Evolutionary conservation across 2,113 vertebrate genomes (phyloP), one percentile per base, ranked within the genome.

Genomic region (Takifugu bimaculatus): DNA sequence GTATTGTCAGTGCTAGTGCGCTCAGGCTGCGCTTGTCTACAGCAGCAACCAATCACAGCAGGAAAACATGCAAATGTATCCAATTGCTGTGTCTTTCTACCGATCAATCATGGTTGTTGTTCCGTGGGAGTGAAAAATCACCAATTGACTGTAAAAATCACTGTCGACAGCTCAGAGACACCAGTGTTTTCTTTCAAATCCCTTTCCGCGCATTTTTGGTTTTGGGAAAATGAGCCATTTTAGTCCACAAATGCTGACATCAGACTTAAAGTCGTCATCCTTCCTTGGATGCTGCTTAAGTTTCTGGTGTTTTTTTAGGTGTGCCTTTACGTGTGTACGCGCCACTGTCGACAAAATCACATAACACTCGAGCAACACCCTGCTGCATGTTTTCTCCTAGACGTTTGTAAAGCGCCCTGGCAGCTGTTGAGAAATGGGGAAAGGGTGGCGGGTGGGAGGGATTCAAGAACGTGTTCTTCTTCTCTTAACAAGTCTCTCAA

Each of bases 351-450:
- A 70, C 68, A 73, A 70, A 75, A 62, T 49, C 49, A 72, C 63
- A 57, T 50, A 69, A 72, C 72, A 56, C 72, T 81, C 60, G 53
- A 68, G 51, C 74, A 70, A 61, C 74, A 74, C 69, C 67, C 74
- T 68, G 56, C 57, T 14, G 55, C 63, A 51, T 68, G 71, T 68
- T 75, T 75, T 77, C 60, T 60, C 54, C 63, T 74, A 77, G 62
- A 82, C 72, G 35, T 73, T 63, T 20, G 62, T 55, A 70, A 80
- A 65, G 65, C 64, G 77, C 81, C 78, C 77, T 79, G 83, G 77
- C 82, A 89, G 85, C 72, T 87, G 74, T 74, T 67, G 70, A 75
- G 78, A 79, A 86, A 77, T 50, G 13, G 57, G 50, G 48, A 20
- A 26, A 15, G 5, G 13, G n/a, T 15, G 50, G 63, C 26, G 50